Conservation (phyloP, 2,113 vertebrate genomes). For the Cromileptes altivelis region DNA sequence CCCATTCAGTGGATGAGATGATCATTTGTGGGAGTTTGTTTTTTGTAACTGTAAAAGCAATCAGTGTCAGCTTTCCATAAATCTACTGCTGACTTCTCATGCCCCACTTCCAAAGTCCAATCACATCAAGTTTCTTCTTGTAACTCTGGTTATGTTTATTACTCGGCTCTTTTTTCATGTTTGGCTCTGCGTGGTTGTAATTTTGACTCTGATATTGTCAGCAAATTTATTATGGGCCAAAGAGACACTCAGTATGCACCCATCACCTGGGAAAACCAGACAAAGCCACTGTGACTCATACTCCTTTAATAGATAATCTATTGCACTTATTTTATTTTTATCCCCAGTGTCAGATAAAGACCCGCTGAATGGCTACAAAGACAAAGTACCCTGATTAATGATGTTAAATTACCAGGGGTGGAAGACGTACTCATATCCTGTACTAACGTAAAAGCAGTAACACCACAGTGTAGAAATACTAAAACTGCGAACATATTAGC, state of each 20-base stretch:
- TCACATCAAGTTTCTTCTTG: slow-evolving; percentile 15
- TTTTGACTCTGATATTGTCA: neutral
- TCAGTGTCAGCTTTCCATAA: slow-evolving; percentile 57
- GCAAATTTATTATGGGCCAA: neutral
- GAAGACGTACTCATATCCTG: too few species aligned
- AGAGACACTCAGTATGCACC: neutral
- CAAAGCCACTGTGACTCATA: neutral
- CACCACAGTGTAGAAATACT: too few species aligned
- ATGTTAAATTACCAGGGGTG: too few species aligned
- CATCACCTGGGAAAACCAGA: neutral
- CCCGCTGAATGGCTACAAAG: too few species aligned
- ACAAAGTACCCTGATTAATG: too few species aligned
- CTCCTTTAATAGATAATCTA: neutral
- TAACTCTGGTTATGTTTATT: slow-evolving; percentile 5
- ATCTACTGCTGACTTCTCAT: slow-evolving; percentile 53
- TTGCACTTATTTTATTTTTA: neutral
- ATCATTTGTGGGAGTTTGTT: slow-evolving; percentile 60
- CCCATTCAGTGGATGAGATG: slow-evolving; percentile 33
- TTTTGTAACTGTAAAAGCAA: slow-evolving; percentile 38
- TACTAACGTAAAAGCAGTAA: too few species aligned
- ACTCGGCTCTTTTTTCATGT: slow-evolving; percentile 7
- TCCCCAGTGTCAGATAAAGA: neutral
- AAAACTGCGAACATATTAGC: too few species aligned
- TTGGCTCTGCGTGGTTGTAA: neutral
- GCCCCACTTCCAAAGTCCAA: slow-evolving; percentile 42